Percentiles rank a stretch among this genome's conserved stretches.
Conservation (phyloP, 2,888 invertebrate species). For the Conchocele bisecta region DNA sequence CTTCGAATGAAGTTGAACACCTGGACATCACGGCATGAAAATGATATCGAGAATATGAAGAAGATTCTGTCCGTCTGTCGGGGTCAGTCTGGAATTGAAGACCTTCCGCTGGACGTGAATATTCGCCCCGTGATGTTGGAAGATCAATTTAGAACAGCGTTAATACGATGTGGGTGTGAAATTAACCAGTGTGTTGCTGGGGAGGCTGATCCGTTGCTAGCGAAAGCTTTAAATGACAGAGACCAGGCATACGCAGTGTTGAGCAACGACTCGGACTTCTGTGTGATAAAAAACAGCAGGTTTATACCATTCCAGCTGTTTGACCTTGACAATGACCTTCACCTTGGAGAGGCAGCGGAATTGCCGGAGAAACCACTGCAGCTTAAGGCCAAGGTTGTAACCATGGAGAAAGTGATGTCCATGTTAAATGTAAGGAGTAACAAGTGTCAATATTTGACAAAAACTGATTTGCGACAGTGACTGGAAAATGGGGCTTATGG, state of each 20-base stretch:
- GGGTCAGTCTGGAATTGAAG: slow-evolving; percentile 57
- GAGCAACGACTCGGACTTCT: slow-evolving; percentile 81
- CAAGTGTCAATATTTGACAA: too few species aligned
- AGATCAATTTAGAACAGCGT: slow-evolving; percentile 67
- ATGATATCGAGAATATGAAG: slow-evolving; percentile 68
- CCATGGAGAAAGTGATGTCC: slow-evolving; percentile 62
- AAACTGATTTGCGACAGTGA: too few species aligned
- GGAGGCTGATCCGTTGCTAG: slow-evolving; percentile 78
- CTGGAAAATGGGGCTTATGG: too few species aligned
- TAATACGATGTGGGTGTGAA: slow-evolving; percentile 73
- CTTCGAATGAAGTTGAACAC: slow-evolving; percentile 75
- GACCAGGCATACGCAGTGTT: slow-evolving; percentile 76
- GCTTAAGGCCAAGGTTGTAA: slow-evolving; percentile 72
- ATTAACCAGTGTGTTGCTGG: slow-evolving; percentile 70
- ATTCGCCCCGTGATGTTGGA: slow-evolving; percentile 78
- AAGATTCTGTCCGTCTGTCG: slow-evolving; percentile 68
- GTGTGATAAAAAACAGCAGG: slow-evolving; percentile 73
- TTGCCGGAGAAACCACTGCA: slow-evolving; percentile 68
- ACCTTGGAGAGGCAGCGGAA: slow-evolving; percentile 63
- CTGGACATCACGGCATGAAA: slow-evolving; percentile 72
- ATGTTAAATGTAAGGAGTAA: slow-evolving; percentile 70
- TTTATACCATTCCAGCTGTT: slow-evolving; percentile 76
- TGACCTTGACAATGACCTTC: slow-evolving; percentile 76
- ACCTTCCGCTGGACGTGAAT: slow-evolving; percentile 57
- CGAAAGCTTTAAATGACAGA: slow-evolving; percentile 68